Percentiles rank a stretch among this genome's conserved stretches.
phyloP scores from a whole-genome alignment of 2,888 invertebrate genomes.

The Apotomis capreana region DNA sequence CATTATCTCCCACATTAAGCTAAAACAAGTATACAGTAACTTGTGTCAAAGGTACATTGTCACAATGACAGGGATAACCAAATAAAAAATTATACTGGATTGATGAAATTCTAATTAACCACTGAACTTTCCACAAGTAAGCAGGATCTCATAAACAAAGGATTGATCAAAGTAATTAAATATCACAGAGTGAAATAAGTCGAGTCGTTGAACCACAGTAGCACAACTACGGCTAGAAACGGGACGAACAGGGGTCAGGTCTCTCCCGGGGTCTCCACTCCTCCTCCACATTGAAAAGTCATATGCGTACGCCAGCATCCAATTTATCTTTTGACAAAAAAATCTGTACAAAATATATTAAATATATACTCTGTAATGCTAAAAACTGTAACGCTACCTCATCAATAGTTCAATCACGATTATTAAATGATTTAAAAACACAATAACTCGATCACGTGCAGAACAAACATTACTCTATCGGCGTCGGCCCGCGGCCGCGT shows the following conservation, averaged over 20 bases:
- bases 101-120: slow-evolving; percentile 81
- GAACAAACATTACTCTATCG: slow-evolving; percentile 79
- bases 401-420: slow-evolving; percentile 82
- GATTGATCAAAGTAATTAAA: slow-evolving; percentile 74
- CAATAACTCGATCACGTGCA: slow-evolving; percentile 80
- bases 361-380: slow-evolving; percentile 84
- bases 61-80: slow-evolving; percentile 80
- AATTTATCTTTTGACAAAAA: slow-evolving; percentile 85
- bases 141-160: slow-evolving; percentile 83
- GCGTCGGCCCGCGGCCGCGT: slow-evolving; percentile 59
- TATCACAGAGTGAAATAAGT: slow-evolving; percentile 52
- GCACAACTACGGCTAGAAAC: slow-evolving; percentile 57
- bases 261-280: slow-evolving; percentile 68
- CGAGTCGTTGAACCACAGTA: slow-evolving; percentile 58
- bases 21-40: slow-evolving; percentile 72
- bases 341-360: slow-evolving; percentile 85
- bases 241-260: slow-evolving; percentile 71
- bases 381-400: slow-evolving; percentile 83
- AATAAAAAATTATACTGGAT: slow-evolving; percentile 80
- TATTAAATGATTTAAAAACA: slow-evolving; percentile 83
- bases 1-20: slow-evolving; percentile 78
- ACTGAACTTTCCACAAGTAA: slow-evolving; percentile 79
- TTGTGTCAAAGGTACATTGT: slow-evolving; percentile 68
- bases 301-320: slow-evolving; percentile 80
- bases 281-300: slow-evolving; percentile 80